Evolutionary conservation across 2,113 vertebrate genomes (phyloP), one percentile per base, ranked within the genome.

Genomic region (Forbesichthys agassizii): DNA sequence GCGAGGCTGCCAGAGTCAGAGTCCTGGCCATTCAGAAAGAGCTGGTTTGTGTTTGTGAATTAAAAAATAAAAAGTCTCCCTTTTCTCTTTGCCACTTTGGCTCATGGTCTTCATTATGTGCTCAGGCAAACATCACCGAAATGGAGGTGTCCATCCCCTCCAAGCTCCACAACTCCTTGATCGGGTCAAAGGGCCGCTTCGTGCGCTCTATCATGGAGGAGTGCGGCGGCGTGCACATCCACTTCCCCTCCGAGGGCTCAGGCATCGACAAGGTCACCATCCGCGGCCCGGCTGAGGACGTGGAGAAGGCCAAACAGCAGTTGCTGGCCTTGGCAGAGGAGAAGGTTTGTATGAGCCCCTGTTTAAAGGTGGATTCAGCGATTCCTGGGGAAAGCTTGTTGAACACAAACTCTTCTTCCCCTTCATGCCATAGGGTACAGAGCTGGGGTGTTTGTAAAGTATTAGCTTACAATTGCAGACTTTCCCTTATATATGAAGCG

Each of bases 151-250:
- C 94, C 58, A 99, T 99, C 77, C 97, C 98, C 5, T 96, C 98
- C 14, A 96, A 96, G 81, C 88, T 99, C 80, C 98, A 99, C 90
- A 99, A 97, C 86, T 98, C 97, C 52, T 89, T 99, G 86, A 99
- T 99, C 16, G 98, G 98, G 55, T 95, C 97, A 0, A 99, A 99
- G 89, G 98, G 98, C 27, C 96, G 96, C 67, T 95, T 99, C 70
- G 96, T 99, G 83, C 97, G 97, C 58, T 95, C 97, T 33, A 97
- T 99, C 89, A 99, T 99, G 98, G 98, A 99, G 83, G 97, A 99
- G 79, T 99, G 98, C 3, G 96, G 96, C 0, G 98, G 98, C 0
- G 98, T 99, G 59, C 98, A 99, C 88, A 99, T 99, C 81, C 97
- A 99, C 87, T 99, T 99, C 69, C 98, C 97, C 12, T 96, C 95